These are phyloP conservation scores for Peromyscus polionotus DNA, from an alignment of 2,113 vertebrate genomes.

Conservation along the genomic window DNA sequence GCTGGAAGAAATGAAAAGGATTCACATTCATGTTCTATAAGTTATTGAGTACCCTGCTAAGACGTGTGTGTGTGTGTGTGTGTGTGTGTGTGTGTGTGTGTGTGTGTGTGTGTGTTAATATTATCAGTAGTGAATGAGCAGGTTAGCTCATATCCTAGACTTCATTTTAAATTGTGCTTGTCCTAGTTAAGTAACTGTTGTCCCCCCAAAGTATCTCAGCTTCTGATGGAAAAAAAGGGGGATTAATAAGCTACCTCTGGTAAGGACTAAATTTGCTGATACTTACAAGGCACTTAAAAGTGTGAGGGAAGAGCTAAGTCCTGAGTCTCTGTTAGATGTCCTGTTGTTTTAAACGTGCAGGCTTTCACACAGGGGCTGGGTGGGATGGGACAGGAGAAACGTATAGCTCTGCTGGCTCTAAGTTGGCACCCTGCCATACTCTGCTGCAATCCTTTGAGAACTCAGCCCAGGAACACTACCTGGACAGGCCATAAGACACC, in stretches of 20 bases:
- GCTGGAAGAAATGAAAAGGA: neutral
- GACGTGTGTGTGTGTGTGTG: neutral
- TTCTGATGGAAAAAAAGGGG: neutral
- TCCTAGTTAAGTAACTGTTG: neutral
- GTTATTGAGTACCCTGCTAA: no score
- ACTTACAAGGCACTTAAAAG: neutral
- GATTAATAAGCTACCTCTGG: neutral
- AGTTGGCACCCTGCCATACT: neutral
- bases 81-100: neutral
- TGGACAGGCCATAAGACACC: neutral
- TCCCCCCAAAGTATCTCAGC: neutral
- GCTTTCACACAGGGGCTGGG: neutral
- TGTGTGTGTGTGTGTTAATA: neutral
- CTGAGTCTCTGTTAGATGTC: neutral
- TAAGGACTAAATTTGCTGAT: slow-evolving; percentile 48
- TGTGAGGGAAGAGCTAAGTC: neutral
- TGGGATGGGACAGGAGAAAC: fast-evolving
- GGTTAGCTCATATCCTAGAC: neutral
- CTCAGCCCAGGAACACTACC: neutral
- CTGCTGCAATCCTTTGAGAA: neutral
- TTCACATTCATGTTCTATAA: neutral
- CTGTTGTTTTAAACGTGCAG: neutral
- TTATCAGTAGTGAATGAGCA: neutral
- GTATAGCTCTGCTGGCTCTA: neutral
- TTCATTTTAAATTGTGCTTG: slow-evolving; percentile 6